Evolutionary conservation across 2,797 vertebrate genomes (phyloP).

Genomic region (Limosa lapponica): DNA sequence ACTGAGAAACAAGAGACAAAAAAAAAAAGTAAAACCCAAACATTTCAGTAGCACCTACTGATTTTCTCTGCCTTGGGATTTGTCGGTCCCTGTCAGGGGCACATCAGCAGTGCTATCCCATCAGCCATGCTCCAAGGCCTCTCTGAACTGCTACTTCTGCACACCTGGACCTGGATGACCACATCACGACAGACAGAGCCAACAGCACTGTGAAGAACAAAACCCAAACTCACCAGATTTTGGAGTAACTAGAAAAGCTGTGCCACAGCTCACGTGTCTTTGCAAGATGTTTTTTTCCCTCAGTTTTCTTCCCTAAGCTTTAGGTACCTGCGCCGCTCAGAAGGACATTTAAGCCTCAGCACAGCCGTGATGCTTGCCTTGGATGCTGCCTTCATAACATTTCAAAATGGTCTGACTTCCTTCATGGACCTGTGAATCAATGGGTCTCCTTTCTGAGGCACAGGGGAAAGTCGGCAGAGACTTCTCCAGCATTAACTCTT

Average conservation of each 20-base stretch:
- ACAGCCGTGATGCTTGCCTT: not conserved
- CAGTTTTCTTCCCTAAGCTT: not conserved
- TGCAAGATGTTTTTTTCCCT: not conserved
- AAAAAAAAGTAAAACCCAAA: not conserved
- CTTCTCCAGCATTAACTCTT: not conserved
- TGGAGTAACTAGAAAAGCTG: not conserved
- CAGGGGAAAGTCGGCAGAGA: not conserved
- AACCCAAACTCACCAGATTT: not conserved
- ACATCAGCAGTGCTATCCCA: accelerated
- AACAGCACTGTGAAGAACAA: accelerated
- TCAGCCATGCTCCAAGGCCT: not conserved
- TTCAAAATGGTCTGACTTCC: not conserved
- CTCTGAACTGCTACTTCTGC: not conserved
- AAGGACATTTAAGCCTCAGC: not conserved
- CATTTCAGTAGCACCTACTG: not conserved
- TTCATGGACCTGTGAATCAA: not conserved
- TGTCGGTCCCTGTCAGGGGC: not conserved
- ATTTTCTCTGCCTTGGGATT: not conserved
- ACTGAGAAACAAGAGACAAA: not conserved
- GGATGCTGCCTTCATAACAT: not conserved
- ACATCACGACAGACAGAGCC: accelerated
- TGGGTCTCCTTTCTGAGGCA: not conserved
- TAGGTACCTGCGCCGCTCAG: accelerated
- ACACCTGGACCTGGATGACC: not conserved
- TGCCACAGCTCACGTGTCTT: not conserved